A percentile compares a stretch with the other conserved stretches of the same genome.
These are phyloP conservation scores for Byasa hedistus DNA, from an alignment of 2,888 invertebrate species.

Conservation along the genomic window DNA sequence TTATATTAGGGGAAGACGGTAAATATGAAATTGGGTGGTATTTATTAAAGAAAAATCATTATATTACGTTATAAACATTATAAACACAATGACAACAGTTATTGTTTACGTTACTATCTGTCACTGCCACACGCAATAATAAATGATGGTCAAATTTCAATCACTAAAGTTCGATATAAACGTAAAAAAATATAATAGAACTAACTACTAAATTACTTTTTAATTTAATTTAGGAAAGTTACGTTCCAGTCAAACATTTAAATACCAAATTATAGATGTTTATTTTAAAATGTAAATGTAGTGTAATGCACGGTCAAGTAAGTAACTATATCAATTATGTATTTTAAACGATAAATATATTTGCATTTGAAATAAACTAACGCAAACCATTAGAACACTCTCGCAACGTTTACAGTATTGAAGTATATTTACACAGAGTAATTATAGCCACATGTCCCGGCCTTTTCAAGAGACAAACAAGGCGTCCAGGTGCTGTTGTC, in stretches of 20 bases:
- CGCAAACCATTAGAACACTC: background rate
- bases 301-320: too few relatives aligned
- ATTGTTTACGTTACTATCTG: background rate
- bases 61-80: too few relatives aligned
- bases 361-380: background rate
- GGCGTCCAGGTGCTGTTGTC: conserved; percentile 27
- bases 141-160: background rate
- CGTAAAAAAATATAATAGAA: background rate
- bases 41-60: too few relatives aligned
- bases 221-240: too few relatives aligned
- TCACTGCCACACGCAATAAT: background rate
- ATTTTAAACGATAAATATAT: background rate
- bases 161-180: background rate
- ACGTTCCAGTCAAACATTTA: too few relatives aligned
- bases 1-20: background rate
- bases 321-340: background rate
- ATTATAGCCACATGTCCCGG: conserved; percentile 30
- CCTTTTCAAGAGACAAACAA: conserved; percentile 25
- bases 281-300: too few relatives aligned
- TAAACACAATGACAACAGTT: background rate
- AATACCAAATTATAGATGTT: too few relatives aligned
- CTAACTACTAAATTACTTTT: too few relatives aligned
- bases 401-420: conserved; percentile 16
- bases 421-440: conserved; percentile 27
- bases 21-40: background rate